phyloP scores from a whole-genome alignment of 1,140 invertebrate genomes.

The Drosophila mauritiana region DNA sequence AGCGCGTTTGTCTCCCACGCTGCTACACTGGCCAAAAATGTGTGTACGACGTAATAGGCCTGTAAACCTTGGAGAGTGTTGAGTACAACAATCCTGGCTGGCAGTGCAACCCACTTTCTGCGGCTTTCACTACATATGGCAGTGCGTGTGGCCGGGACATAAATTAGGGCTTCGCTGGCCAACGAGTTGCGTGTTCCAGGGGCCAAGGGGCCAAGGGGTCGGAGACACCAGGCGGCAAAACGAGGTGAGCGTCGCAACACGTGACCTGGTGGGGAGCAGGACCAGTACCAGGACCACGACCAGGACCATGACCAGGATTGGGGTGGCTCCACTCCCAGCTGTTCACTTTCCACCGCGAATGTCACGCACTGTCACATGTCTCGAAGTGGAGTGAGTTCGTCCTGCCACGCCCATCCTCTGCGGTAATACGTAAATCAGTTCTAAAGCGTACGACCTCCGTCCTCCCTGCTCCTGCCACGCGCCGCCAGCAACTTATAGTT shows the following conservation, averaged over 20 bases:
- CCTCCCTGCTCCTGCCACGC: background rate
- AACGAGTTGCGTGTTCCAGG: conserved; percentile 54
- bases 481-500: background rate
- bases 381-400: background rate
- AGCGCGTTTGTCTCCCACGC: conserved; percentile 6
- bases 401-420: background rate
- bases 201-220: conserved; percentile 28
- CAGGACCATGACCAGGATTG: background rate
- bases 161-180: conserved; percentile 58
- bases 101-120: background rate
- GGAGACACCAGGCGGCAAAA: conserved; percentile 2
- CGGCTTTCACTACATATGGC: background rate
- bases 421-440: conserved; percentile 30
- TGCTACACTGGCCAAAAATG: conserved; percentile 10
- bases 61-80: no score
- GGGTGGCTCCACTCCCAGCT: conserved; percentile 5
- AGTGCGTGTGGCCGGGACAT: conserved; percentile 63
- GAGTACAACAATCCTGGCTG: no score
- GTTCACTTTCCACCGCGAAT: conserved; percentile 35
- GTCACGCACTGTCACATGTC: conserved; percentile 63
- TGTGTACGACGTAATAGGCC: no score
- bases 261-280: conserved; percentile 46
- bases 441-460: conserved; percentile 1
- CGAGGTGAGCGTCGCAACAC: conserved; percentile 43
- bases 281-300: no score